These are phyloP conservation scores for Caenorhabditis virilis DNA, from an alignment of 2,888 invertebrate species.

Conservation along the genomic window DNA sequence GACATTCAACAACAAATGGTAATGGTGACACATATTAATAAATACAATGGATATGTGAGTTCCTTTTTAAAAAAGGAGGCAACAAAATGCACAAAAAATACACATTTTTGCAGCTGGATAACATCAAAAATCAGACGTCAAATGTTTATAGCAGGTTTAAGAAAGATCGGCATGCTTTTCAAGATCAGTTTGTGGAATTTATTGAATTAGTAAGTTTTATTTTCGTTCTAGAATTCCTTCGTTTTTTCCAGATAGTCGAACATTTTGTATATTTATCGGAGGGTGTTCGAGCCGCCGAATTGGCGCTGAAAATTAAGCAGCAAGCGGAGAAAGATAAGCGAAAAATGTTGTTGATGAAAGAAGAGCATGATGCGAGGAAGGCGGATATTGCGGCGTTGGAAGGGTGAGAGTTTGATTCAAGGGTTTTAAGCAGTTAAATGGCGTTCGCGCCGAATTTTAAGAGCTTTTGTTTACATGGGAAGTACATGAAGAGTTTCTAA, in stretches of 20 bases:
- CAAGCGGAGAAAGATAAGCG: conserved; percentile 38
- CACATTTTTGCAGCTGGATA: conserved; percentile 19
- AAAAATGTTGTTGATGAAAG: conserved; percentile 38
- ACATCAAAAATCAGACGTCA: conserved; percentile 10
- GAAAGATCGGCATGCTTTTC: conserved; percentile 25
- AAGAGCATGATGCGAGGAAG: conserved; percentile 36
- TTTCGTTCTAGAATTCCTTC: background rate
- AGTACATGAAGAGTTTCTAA: too few species aligned
- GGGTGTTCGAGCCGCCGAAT: conserved; percentile 39
- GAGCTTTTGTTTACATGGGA: too few species aligned
- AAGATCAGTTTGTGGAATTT: conserved; percentile 26
- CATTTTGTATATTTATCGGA: conserved; percentile 42
- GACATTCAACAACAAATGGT: conserved; percentile 27
- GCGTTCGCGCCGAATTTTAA: too few species aligned
- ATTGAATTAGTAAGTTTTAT: conserved; percentile 15
- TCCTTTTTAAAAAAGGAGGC: background rate
- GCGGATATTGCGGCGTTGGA: conserved; percentile 36
- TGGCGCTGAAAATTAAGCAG: conserved; percentile 30
- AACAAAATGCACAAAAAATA: background rate
- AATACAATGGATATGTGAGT: conserved; percentile 33
- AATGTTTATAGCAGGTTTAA: conserved; percentile 15
- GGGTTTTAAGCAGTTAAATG: too few species aligned
- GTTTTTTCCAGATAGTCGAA: conserved; percentile 34
- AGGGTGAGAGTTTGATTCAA: conserved; percentile 9
- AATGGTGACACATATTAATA: conserved; percentile 22